Conservation (phyloP, 2,113 vertebrate genomes). For the Artemisiospiza belli region DNA sequence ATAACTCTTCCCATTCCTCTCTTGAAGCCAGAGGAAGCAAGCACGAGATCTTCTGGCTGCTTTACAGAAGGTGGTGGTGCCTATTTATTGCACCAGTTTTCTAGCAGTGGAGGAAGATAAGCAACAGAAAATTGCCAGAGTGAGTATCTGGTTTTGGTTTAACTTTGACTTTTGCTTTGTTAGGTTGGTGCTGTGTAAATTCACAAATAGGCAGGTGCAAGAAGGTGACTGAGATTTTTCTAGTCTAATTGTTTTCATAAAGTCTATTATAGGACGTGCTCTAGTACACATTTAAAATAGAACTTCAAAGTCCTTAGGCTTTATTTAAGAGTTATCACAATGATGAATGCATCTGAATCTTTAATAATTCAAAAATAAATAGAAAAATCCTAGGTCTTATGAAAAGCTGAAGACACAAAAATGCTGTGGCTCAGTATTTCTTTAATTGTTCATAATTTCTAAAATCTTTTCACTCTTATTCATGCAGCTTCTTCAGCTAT, state of each 20-base stretch:
- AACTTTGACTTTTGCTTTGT: background rate
- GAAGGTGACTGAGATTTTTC: background rate
- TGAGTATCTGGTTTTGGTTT: constrained; percentile 36
- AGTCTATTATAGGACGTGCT: background rate
- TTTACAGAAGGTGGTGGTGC: constrained; percentile 97
- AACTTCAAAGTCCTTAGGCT: background rate
- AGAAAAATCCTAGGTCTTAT: background rate
- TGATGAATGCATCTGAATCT: background rate
- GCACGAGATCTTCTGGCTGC: constrained; percentile 93
- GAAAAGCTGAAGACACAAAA: background rate
- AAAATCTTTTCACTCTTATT: background rate
- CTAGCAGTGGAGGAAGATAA: constrained; percentile 97
- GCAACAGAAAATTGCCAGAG: constrained; percentile 96
- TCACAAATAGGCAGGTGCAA: background rate
- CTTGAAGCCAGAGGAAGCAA: constrained; percentile 91
- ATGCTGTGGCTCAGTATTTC: background rate
- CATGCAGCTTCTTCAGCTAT: constrained; percentile 89
- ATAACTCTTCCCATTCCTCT: background rate
- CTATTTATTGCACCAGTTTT: constrained; percentile 98
- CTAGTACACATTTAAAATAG: background rate
- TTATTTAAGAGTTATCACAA: background rate
- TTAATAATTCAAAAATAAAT: background rate
- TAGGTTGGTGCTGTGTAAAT: background rate
- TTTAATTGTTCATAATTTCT: background rate
- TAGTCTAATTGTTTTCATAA: background rate